Evolutionary conservation across 2,113 vertebrate species (phyloP), one percentile per base, ranked within the genome.

Genomic region (Ellobius talpinus): DNA sequence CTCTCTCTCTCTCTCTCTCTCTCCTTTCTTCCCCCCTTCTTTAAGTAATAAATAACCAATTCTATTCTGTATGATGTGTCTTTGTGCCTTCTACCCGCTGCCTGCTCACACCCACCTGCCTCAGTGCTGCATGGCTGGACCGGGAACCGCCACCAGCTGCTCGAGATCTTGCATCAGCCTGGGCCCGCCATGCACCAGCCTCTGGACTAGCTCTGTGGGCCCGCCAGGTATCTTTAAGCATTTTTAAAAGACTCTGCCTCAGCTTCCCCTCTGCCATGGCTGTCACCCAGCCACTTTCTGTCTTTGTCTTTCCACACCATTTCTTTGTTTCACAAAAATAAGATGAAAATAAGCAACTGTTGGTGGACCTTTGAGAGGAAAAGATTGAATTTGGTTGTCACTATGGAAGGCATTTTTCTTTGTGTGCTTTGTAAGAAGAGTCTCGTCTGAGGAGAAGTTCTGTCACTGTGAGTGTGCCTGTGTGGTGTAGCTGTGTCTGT

Each of bases 361-460:
- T 93, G 72, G 73, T 81, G 42, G 82, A 36, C 26, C 55, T 78
- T 77, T 58, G 26, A 52, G 52, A 39, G 42, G 0, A 3, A 50
- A 36, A 8, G 21, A 2, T 3, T 21, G 31, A 31, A 14, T 47
- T 86, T 73, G 31, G 36, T 63, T 78, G 85, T 65, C 26, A 31
- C 21, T 16, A 5, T 50, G 39, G 42, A 74, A 78, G 78, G 12
- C 1, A 0, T 29, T 42, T 47, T n/a, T 77, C 33, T 70, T 47
- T 72, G 63, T 52, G 50, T 13, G 12, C 29, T 52, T 84, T 87
- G 33, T 74, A 66, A 88, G 63, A 55, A 21, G 63, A 36, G 31
- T 14, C 65, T 2, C 23, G 2, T 7, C 47, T 11, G 0, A 5
- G 0, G 17, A 72, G 65, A 47, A 55, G 36, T 2, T 0, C 13